Conservation (phyloP, 2,113 vertebrate genomes). For the Sterna hirundo region DNA sequence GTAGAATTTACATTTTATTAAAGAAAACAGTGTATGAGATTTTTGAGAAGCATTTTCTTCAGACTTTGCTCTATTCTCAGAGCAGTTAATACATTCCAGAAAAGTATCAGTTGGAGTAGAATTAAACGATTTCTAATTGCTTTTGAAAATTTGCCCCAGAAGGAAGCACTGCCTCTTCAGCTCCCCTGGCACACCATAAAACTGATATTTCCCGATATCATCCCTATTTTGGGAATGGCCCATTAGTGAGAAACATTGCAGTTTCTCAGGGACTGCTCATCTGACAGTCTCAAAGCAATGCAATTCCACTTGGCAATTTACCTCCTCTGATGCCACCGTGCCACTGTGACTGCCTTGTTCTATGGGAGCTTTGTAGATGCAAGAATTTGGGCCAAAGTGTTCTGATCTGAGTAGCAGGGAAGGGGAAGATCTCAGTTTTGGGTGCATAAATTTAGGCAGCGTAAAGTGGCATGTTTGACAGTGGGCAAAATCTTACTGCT, state of each 20-base stretch:
- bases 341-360: not conserved
- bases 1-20: not conserved
- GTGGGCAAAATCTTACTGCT: not conserved
- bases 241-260: not conserved
- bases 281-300: not conserved
- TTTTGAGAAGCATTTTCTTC: not conserved
- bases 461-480: not conserved
- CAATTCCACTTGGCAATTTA: not conserved
- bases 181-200: not conserved
- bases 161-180: not conserved
- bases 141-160: not conserved
- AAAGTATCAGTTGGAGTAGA: not conserved
- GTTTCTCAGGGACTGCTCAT: constrained; percentile 15
- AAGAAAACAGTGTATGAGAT: not conserved
- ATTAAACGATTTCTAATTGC: not conserved
- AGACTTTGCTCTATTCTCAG: not conserved
- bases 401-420: not conserved
- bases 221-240: not conserved
- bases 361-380: not conserved
- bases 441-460: rapidly evolving
- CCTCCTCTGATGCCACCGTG: not conserved
- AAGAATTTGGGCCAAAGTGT: not conserved
- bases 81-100: not conserved
- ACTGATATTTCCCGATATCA: not conserved
- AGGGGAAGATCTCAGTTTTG: not conserved